These are phyloP conservation scores for Scaptomyza caliginosa DNA, from an alignment of 2,888 invertebrate species.

Conservation along the genomic window DNA sequence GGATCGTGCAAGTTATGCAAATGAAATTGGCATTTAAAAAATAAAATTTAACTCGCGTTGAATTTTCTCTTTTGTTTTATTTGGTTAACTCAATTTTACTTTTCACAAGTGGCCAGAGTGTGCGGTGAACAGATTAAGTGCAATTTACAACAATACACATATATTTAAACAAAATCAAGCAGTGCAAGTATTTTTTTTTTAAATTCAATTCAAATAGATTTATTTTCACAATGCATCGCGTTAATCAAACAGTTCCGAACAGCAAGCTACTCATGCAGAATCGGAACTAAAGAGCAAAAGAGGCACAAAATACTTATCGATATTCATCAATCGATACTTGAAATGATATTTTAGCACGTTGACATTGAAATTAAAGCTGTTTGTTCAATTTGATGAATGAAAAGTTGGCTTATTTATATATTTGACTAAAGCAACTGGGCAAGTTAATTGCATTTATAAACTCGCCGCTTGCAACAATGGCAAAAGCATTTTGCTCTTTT, in stretches of 20 bases:
- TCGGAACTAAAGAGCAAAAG: no score
- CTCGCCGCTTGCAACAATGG: constrained; percentile 1
- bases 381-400: neutral
- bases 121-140: constrained; percentile 45
- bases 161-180: no score
- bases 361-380: no score
- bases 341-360: no score
- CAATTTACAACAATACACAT: constrained; percentile 29
- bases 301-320: no score
- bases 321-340: no score
- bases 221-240: no score
- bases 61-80: constrained; percentile 41
- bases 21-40: constrained; percentile 60
- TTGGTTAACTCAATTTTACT: constrained; percentile 5
- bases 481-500: constrained; percentile 1
- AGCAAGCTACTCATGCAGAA: no score
- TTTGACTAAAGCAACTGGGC: neutral
- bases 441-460: constrained; percentile 1
- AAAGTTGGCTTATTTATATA: neutral
- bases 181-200: no score
- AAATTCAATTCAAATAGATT: no score
- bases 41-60: constrained; percentile 60
- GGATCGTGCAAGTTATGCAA: constrained; percentile 63
- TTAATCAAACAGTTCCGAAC: no score
- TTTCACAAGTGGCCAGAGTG: constrained; percentile 47